These are phyloP conservation scores for Geranospiza caerulescens DNA, from an alignment of 2,797 vertebrate species.

Conservation along the genomic window DNA sequence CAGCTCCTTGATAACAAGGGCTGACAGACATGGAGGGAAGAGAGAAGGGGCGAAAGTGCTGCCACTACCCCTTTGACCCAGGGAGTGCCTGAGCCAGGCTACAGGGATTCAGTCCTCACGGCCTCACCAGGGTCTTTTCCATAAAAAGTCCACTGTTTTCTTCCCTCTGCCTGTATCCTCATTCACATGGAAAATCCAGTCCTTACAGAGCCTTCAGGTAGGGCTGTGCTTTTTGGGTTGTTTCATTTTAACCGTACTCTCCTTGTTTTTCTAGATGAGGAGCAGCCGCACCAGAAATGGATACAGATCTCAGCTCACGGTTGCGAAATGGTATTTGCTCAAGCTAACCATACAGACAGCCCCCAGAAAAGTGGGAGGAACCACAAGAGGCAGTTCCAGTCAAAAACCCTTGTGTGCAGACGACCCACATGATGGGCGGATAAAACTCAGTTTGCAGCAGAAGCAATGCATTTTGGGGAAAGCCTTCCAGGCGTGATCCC, in stretches of 20 bases:
- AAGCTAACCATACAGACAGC: not conserved
- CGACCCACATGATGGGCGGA: rapidly evolving
- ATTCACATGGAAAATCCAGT: not conserved
- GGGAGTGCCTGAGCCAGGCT: too few relatives aligned
- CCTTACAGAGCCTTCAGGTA: not conserved
- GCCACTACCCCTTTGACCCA: not conserved
- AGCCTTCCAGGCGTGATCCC: not conserved
- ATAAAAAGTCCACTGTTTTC: not conserved
- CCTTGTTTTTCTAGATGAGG: not conserved
- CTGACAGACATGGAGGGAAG: not conserved
- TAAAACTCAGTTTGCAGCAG: not conserved
- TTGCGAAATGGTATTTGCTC: not conserved
- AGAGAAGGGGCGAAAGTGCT: not conserved
- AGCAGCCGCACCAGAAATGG: not conserved
- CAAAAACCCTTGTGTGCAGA: not conserved
- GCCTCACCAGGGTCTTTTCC: not conserved
- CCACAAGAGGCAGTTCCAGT: not conserved
- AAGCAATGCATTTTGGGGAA: not conserved
- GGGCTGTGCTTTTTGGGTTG: not conserved
- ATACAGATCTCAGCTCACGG: not conserved
- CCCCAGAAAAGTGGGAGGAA: not conserved
- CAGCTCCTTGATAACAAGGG: not conserved
- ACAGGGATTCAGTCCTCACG: not conserved
- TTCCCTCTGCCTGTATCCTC: not conserved
- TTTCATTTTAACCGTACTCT: not conserved